Conservation (phyloP, 2,797 vertebrate species). For the Enteromius paludinosus region DNA sequence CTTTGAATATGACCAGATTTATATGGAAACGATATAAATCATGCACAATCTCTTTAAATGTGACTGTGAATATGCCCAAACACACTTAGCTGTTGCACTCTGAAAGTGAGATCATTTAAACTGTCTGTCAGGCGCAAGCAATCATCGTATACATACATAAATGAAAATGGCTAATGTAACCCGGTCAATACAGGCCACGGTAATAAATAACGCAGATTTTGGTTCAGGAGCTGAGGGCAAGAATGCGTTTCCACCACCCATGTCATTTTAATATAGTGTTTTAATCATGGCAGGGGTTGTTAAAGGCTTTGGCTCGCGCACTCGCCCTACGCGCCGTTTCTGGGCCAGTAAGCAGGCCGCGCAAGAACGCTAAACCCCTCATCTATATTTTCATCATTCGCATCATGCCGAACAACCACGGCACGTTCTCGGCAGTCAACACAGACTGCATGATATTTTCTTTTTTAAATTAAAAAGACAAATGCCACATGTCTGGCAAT, state of each 20-base stretch:
- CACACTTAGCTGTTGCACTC: conserved; percentile 30
- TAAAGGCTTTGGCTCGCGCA: conserved; percentile 69
- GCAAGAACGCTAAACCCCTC: conserved; percentile 60
- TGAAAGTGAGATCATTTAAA: conserved; percentile 47
- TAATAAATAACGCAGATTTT: conserved; percentile 71
- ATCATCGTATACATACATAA: conserved; percentile 74
- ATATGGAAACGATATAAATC: conserved; percentile 37
- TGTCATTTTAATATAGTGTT: conserved; percentile 76
- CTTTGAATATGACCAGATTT: conserved; percentile 31
- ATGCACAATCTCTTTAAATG: conserved; percentile 28
- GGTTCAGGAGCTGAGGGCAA: conserved; percentile 54
- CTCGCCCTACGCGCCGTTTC: conserved; percentile 69
- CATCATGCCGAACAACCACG: conserved; percentile 46
- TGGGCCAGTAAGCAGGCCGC: conserved; percentile 64
- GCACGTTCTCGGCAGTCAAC: conserved; percentile 47
- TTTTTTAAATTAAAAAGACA: conserved; percentile 69
- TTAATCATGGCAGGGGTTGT: conserved; percentile 72
- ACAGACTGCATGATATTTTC: conserved; percentile 62
- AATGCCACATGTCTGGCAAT: conserved; percentile 65
- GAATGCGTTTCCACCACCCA: conserved; percentile 61
- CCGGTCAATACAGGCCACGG: conserved; percentile 62
- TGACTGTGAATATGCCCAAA: conserved; percentile 46
- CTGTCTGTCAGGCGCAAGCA: conserved; percentile 48
- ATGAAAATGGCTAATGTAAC: conserved; percentile 71
- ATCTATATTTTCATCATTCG: conserved; percentile 65